Evolutionary conservation across 2,797 vertebrate species (phyloP).

Genomic region (Mycteria americana): DNA sequence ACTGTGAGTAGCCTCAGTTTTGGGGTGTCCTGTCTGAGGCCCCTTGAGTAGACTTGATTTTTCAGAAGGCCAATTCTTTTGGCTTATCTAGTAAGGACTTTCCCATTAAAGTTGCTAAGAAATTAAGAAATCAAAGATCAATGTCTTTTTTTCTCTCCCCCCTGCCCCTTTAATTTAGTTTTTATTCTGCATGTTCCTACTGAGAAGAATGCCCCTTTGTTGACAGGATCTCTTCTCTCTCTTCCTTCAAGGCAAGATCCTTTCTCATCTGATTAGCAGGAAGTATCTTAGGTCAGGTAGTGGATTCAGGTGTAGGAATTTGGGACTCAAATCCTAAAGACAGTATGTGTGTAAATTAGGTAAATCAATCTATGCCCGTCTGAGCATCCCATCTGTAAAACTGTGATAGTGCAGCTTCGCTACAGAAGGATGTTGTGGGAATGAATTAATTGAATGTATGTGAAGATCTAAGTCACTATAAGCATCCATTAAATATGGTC

Average conservation of each 20-base stretch:
- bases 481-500: background rate
- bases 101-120: background rate
- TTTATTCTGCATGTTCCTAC: background rate
- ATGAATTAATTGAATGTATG: background rate
- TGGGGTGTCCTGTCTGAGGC: background rate
- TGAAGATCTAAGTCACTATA: background rate
- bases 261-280: background rate
- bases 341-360: background rate
- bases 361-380: background rate
- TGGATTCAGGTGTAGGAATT: background rate
- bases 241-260: background rate
- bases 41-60: background rate
- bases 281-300: background rate
- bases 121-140: background rate
- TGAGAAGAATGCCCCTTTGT: background rate
- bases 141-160: background rate
- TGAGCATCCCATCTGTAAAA: background rate
- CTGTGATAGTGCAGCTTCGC: background rate
- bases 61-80: background rate
- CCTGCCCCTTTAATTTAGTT: background rate
- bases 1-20: background rate
- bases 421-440: background rate
- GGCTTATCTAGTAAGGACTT: background rate
- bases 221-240: background rate
- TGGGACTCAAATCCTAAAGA: background rate